Evolutionary conservation across 2,113 vertebrate genomes (phyloP).

Genomic region (Lutjanus erythropterus): DNA sequence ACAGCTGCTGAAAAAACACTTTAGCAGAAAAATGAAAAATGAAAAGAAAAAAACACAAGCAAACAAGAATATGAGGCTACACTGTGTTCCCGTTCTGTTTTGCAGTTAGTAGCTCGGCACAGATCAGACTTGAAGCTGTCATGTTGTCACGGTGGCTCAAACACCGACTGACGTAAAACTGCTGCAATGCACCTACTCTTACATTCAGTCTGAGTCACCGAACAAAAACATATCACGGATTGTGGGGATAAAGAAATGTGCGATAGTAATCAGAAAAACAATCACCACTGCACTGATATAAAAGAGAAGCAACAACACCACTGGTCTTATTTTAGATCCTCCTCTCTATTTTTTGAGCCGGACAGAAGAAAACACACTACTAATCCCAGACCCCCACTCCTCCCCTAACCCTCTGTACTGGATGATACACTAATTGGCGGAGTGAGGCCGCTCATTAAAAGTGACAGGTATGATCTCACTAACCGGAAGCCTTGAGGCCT

Average conservation of each 20-base stretch:
- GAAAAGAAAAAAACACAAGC: no score
- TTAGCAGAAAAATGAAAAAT: no score
- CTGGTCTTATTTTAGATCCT: conserved; percentile 37
- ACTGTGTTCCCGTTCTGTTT: not conserved
- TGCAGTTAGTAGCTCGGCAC: not conserved
- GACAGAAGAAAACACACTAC: conserved; percentile 1
- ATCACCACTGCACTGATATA: conserved; percentile 3
- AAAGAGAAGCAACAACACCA: no score
- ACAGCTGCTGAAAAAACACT: no score
- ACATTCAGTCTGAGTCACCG: conserved; percentile 6
- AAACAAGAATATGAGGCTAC: no score
- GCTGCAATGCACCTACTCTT: conserved; percentile 48
- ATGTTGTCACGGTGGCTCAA: conserved; percentile 11
- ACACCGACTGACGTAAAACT: conserved; percentile 49
- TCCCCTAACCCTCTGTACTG: not conserved
- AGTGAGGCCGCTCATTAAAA: conserved; percentile 59
- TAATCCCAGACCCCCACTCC: conserved; percentile 11
- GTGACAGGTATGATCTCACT: conserved; percentile 52
- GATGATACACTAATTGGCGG: conserved; percentile 39
- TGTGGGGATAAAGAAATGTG: conserved; percentile 10
- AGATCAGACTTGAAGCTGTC: conserved; percentile 17
- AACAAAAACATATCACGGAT: conserved; percentile 15
- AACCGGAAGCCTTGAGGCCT: conserved; percentile 36
- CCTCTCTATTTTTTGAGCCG: not conserved
- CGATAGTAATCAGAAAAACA: conserved; percentile 5